Base-by-base conservation (phyloP, 1,140 invertebrate species). In the Diachasma alloeum region DNA sequence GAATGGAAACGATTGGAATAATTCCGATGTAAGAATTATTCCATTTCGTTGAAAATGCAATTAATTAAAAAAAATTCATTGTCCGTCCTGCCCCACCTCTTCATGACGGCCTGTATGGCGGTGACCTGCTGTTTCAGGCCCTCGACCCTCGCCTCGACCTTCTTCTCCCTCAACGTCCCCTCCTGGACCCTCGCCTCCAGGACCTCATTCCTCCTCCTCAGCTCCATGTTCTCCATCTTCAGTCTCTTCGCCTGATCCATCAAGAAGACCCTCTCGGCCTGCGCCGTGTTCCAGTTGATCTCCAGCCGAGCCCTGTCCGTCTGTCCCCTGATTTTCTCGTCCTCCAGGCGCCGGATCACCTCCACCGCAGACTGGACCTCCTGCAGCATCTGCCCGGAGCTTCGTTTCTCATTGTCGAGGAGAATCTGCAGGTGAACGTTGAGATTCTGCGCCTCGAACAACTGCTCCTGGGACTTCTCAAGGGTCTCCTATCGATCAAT, bases 261-360 rank as follows among this genome's bases (percentile, higher is more conserved):
- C 15, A 88, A 77, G 42, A 81, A 80, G 17, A 84, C 73, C 0
- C 81, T 78, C 74, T 87, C 83, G 42, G 81, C 84, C 17, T 79
- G 6, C 4, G 82, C 37, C 1, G 75, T 56, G 11, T 87, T 81
- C 6, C 82, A 85, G 71, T 85, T 84, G 1, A 86, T 76, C 74
- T 82, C 77, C 8, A 85, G 59, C 17, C 85, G 80, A 24, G 84
- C 70, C 4, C 56, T 39, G 22, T 87, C 81, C 6, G 80, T 79
- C 73, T 81, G 82, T 53, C 78, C 66, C 15, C 79, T 79, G 5
- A 75, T 76, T 72, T 85, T 88, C 72, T 88, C 86, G 46, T 87
- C 82, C 72, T 88, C 84, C 0, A 85, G 71, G 4, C 76, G 68
- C 5, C 75, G 78, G 4, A 80, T 82, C 1, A 81, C 68, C 72